Percentiles rank a stretch among this genome's conserved stretches.
Evolutionary conservation across 2,113 vertebrate species (phyloP).

Genomic region (Pseudopipra pipra): DNA sequence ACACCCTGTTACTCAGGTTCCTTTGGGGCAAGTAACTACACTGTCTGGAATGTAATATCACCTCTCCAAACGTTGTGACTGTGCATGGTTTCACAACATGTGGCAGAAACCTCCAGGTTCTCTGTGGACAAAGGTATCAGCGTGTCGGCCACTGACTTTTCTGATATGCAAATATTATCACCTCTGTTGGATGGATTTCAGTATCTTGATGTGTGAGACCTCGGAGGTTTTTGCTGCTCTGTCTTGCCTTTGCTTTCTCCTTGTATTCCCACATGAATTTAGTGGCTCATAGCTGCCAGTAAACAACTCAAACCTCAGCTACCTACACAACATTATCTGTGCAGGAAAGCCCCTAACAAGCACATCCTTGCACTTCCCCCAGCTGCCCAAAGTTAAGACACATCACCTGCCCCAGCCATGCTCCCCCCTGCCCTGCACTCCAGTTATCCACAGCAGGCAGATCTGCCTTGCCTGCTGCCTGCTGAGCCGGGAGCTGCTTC

Average conservation of each 20-base stretch:
- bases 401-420: accelerated
- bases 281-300: not conserved
- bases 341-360: not conserved
- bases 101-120: not conserved
- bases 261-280: not conserved
- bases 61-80: not conserved
- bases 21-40: not conserved
- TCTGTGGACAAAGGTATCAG: not conserved
- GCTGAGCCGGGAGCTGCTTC: not conserved
- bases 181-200: not conserved
- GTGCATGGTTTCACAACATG: not conserved
- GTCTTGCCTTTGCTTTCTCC: not conserved
- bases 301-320: not conserved
- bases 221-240: not conserved
- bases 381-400: not conserved
- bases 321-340: no score
- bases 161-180: not conserved
- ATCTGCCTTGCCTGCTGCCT: not conserved
- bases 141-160: accelerated
- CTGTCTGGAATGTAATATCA: not conserved
- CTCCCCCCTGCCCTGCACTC: not conserved
- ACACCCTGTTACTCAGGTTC: constrained; percentile 51
- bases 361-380: not conserved
- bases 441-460: not conserved
- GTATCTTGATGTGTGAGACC: not conserved